Conservation (phyloP, 2,113 vertebrate genomes). For the Cricetomys ansorgei region DNA sequence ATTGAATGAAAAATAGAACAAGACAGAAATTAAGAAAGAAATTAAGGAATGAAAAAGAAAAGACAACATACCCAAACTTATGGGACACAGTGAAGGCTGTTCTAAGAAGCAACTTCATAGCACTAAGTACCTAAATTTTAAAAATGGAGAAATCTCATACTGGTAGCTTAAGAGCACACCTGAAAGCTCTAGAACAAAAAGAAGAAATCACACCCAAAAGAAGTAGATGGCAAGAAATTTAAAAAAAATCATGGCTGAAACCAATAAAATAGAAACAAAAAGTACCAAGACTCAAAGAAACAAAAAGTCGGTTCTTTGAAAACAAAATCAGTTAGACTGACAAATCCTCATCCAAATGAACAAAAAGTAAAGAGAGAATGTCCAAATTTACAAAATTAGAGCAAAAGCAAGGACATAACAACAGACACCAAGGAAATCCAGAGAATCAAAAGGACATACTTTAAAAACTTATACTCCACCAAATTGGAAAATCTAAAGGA, state of each 20-base stretch:
- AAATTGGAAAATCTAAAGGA: background rate
- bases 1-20: background rate
- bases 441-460: background rate
- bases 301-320: background rate
- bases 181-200: background rate
- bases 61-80: background rate
- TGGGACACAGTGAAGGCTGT: background rate
- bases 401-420: background rate
- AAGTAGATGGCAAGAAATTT: no score
- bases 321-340: background rate
- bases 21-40: background rate
- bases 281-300: background rate
- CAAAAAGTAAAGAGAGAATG: background rate
- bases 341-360: background rate
- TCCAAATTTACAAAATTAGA: background rate
- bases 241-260: background rate
- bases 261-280: background rate
- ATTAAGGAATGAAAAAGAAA: background rate
- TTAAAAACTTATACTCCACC: background rate
- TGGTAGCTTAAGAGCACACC: background rate
- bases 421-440: no score
- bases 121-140: background rate
- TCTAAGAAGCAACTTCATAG: background rate
- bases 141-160: background rate
- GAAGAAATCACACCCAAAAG: background rate